phyloP scores from a whole-genome alignment of 2,113 vertebrate genomes.

The Tachysurus vachellii region DNA sequence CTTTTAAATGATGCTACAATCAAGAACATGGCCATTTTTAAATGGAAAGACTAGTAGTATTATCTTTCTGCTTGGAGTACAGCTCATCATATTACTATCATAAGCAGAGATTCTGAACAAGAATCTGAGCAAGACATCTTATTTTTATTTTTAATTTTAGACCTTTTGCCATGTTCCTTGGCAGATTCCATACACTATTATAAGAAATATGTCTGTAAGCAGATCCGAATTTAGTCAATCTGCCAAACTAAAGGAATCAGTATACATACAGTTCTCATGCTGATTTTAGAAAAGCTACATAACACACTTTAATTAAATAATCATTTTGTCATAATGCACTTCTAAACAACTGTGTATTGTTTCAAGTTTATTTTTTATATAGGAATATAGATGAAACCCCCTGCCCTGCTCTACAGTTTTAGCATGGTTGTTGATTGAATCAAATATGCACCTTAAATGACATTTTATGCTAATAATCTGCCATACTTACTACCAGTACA shows the following conservation, averaged over 20 bases:
- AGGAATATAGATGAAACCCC: not conserved
- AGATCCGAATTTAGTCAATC: not conserved
- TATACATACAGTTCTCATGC: not conserved
- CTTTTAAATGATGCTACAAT: slow-evolving; percentile 17
- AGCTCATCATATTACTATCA: not conserved
- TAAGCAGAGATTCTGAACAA: not conserved
- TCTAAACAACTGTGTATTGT: not conserved
- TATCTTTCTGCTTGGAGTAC: not conserved
- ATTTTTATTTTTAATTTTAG: not conserved
- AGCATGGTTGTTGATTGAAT: not conserved
- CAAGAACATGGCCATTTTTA: not conserved
- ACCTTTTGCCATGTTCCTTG: slow-evolving; percentile 13
- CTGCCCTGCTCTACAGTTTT: not conserved
- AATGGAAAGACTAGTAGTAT: not conserved
- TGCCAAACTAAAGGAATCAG: slow-evolving; percentile 3
- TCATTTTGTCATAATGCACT: not conserved
- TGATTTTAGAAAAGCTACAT: slow-evolving; percentile 7
- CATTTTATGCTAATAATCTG: not conserved
- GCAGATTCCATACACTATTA: not conserved
- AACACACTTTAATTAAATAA: not conserved
- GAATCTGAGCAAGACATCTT: not conserved
- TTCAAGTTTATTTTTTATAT: not conserved
- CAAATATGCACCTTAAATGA: not conserved
- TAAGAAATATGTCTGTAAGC: not conserved
- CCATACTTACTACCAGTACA: not conserved